phyloP scores from a whole-genome alignment of 2,888 invertebrate genomes.

The Dioctria linearis region DNA sequence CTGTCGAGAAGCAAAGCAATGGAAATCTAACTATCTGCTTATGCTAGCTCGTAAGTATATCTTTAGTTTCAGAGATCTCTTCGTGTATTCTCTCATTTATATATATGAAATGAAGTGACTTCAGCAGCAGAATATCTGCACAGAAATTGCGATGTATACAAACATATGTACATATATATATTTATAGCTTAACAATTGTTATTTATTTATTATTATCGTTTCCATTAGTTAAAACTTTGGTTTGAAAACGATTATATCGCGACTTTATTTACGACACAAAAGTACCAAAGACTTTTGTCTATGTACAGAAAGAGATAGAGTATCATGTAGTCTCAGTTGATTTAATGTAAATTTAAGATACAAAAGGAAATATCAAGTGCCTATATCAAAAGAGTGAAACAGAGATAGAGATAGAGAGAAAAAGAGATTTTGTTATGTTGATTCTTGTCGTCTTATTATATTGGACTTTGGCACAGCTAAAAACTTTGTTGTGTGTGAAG shows the following conservation, averaged over 20 bases:
- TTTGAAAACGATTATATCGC: slow-evolving; percentile 27
- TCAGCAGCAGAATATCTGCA: too few species aligned
- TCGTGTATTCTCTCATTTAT: too few species aligned
- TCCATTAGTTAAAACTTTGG: background rate
- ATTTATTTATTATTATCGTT: slow-evolving; percentile 10
- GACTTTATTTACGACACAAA: background rate
- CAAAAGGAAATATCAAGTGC: background rate
- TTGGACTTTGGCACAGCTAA: background rate
- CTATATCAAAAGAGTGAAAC: background rate
- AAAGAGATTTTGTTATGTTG: background rate
- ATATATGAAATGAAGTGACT: too few species aligned
- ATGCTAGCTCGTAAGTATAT: too few species aligned
- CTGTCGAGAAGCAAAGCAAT: too few species aligned
- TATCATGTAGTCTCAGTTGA: background rate
- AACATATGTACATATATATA: too few species aligned
- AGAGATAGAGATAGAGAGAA: background rate
- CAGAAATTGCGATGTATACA: too few species aligned
- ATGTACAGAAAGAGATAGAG: background rate
- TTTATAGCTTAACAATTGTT: background rate
- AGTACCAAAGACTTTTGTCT: background rate
- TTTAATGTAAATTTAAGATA: too few species aligned
- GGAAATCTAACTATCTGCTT: too few species aligned
- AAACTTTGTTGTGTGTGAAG: background rate
- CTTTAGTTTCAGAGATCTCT: too few species aligned
- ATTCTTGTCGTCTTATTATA: background rate